Conservation (phyloP, 2,113 vertebrate species). For the Trachemys scripta region DNA sequence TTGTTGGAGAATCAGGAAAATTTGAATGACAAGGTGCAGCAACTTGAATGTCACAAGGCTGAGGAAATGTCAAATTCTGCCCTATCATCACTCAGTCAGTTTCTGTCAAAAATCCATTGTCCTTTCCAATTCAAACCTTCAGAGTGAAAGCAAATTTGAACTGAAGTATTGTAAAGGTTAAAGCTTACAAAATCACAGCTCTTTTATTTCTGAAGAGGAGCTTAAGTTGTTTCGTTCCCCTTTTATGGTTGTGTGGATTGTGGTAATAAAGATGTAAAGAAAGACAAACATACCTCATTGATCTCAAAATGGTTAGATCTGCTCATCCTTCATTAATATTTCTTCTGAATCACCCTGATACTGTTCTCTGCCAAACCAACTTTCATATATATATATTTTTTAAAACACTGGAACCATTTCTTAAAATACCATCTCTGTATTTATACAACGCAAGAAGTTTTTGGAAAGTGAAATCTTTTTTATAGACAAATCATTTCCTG, state of each 20-base stretch:
- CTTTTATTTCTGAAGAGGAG: neutral
- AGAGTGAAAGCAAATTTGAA: constrained; percentile 5
- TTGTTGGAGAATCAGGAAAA: constrained; percentile 7
- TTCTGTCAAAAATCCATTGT: constrained; percentile 21
- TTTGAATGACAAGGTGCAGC: constrained; percentile 49
- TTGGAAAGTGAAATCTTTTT: neutral
- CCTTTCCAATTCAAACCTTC: constrained; percentile 6
- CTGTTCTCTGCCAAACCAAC: fast-evolving
- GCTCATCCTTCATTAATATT: fast-evolving
- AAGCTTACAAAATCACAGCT: neutral
- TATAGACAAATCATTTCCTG: neutral
- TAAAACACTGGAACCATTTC: neutral
- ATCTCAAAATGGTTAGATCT: neutral
- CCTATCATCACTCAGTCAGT: neutral
- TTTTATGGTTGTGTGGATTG: neutral
- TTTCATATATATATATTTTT: neutral
- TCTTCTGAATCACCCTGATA: neutral
- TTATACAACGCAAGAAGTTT: neutral
- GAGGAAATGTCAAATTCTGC: constrained; percentile 53
- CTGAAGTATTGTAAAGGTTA: constrained; percentile 51
- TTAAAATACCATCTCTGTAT: neutral
- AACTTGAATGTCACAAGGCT: neutral
- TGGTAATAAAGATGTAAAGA: neutral
- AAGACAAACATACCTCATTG: neutral
- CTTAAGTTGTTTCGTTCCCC: neutral